Percentiles rank a stretch among this genome's conserved stretches.
These are phyloP conservation scores for Acleris literana DNA, from an alignment of 2,888 invertebrate species.

Conservation along the genomic window DNA sequence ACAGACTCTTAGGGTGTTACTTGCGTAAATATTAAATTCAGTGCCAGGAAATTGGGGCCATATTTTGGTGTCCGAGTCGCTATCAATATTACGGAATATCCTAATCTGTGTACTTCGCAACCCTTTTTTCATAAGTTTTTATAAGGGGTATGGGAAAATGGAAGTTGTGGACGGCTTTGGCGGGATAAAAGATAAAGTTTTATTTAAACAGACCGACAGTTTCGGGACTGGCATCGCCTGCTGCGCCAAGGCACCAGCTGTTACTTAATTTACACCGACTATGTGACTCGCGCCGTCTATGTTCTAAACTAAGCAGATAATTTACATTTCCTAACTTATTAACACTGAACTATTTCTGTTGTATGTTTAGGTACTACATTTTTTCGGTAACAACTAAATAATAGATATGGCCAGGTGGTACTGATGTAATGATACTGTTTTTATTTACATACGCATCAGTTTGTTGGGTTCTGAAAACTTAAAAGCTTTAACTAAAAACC, in stretches of 20 bases:
- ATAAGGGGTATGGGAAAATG: constrained; percentile 39
- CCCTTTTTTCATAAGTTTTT: constrained; percentile 39
- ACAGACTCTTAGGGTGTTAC: too few relatives aligned
- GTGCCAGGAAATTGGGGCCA: constrained; percentile 2
- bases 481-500: not conserved
- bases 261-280: constrained; percentile 62
- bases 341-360: not conserved
- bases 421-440: too few relatives aligned
- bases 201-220: constrained; percentile 50
- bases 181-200: constrained; percentile 42
- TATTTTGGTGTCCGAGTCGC: constrained; percentile 21
- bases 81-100: constrained; percentile 40
- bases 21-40: not conserved
- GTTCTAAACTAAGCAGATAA: constrained; percentile 28
- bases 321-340: constrained; percentile 11
- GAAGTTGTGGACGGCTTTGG: constrained; percentile 40
- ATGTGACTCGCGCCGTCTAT: constrained; percentile 49
- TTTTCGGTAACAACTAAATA: too few relatives aligned
- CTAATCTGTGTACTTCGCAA: constrained; percentile 36
- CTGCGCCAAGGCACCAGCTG: constrained; percentile 55
- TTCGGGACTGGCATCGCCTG: constrained; percentile 58
- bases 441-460: too few relatives aligned
- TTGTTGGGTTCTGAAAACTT: not conserved
- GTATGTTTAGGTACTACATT: not conserved
- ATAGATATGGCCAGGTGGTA: too few relatives aligned